Percentiles rank a stretch among this genome's conserved stretches.
These are phyloP conservation scores for Baccha elongata DNA, from an alignment of 2,888 invertebrate species.

Conservation along the genomic window DNA sequence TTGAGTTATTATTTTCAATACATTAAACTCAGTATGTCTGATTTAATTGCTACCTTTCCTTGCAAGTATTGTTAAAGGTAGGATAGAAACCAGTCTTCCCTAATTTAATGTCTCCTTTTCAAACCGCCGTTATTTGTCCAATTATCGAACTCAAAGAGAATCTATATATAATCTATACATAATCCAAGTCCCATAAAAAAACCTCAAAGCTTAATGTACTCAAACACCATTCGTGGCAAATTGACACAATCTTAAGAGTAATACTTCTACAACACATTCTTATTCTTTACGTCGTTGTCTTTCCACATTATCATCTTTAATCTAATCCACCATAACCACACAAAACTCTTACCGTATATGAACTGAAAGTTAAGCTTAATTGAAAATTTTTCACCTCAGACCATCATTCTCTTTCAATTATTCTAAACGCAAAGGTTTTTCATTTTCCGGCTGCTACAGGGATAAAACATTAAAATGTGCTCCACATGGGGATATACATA, in stretches of 20 bases:
- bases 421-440: background rate
- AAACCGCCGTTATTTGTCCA: too few relatives aligned
- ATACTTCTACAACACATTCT: background rate
- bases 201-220: background rate
- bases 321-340: constrained; percentile 8
- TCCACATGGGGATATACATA: constrained; percentile 9
- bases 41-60: too few relatives aligned
- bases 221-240: background rate
- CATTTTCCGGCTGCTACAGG: background rate
- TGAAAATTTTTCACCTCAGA: constrained; percentile 23
- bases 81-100: too few relatives aligned
- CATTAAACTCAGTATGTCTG: too few relatives aligned
- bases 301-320: background rate
- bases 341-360: background rate
- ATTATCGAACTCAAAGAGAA: too few relatives aligned
- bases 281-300: background rate
- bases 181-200: background rate
- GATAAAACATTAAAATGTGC: background rate
- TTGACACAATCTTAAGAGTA: background rate
- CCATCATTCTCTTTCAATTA: constrained; percentile 16
- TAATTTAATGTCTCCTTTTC: too few relatives aligned
- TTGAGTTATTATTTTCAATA: too few relatives aligned
- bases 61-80: too few relatives aligned
- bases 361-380: constrained; percentile 6
- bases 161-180: background rate